Evolutionary conservation across 2,888 invertebrate species (phyloP).

Genomic region (Ectemnius continuus): DNA sequence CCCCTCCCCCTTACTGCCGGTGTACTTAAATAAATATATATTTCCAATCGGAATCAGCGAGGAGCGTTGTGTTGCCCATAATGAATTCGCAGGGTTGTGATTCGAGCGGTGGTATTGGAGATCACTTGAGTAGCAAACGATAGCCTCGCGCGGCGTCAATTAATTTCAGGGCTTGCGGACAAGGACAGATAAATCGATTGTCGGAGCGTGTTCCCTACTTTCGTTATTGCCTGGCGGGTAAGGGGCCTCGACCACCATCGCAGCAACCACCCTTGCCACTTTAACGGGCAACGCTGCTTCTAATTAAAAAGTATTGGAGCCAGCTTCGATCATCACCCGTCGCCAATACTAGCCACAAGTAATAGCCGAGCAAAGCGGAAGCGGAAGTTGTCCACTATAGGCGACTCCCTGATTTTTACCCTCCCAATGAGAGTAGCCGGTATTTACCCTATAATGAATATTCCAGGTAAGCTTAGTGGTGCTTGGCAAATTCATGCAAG

Average conservation of each 20-base stretch:
- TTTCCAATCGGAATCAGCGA: too few relatives aligned
- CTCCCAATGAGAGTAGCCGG: too few relatives aligned
- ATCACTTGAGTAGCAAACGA: conserved; percentile 32
- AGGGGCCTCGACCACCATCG: conserved; percentile 19
- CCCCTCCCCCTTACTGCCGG: too few relatives aligned
- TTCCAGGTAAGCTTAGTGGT: too few relatives aligned
- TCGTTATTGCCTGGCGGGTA: conserved; percentile 27
- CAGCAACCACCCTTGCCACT: conserved; percentile 24
- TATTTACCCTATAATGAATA: too few relatives aligned
- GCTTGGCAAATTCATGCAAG: too few relatives aligned
- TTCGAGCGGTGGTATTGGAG: too few relatives aligned
- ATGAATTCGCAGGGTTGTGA: too few relatives aligned
- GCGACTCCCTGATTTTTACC: too few relatives aligned
- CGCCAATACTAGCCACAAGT: conserved; percentile 30
- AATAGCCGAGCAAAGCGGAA: not conserved
- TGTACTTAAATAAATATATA: too few relatives aligned
- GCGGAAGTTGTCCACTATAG: too few relatives aligned
- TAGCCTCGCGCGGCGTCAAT: conserved; percentile 21
- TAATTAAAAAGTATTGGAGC: conserved; percentile 64
- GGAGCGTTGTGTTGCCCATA: too few relatives aligned
- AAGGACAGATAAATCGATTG: conserved; percentile 36
- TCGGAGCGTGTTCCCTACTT: conserved; percentile 27
- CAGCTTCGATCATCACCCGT: conserved; percentile 32
- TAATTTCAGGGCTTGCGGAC: conserved; percentile 24
- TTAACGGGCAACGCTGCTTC: conserved; percentile 35